Evolutionary conservation across 2,888 invertebrate species (phyloP).

Genomic region (Cephus runcator): DNA sequence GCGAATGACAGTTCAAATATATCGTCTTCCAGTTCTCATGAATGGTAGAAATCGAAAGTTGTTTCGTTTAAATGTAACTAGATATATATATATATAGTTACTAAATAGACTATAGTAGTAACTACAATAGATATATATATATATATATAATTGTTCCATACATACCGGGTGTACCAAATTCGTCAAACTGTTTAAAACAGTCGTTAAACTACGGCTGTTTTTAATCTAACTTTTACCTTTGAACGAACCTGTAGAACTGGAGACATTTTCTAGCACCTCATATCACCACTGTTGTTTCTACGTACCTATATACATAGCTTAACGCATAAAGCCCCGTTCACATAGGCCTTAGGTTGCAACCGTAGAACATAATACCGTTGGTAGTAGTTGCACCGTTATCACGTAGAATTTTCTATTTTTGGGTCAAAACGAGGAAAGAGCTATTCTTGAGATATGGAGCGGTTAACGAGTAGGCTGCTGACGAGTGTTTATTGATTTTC

Average conservation of each 20-base stretch:
- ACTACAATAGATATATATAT: no score
- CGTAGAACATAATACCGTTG: background rate
- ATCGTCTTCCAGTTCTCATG: background rate
- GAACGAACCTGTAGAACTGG: background rate
- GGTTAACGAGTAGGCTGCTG: background rate
- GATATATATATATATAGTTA: no score
- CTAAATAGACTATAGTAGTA: no score
- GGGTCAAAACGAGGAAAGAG: background rate
- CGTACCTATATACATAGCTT: background rate
- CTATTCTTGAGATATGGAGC: background rate
- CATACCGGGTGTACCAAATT: background rate
- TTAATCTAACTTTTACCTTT: background rate
- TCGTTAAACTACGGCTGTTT: background rate
- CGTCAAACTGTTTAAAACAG: background rate
- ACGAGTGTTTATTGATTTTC: constrained; percentile 20
- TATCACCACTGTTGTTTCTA: background rate
- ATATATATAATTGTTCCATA: no score
- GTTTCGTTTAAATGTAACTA: background rate
- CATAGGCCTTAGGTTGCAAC: background rate
- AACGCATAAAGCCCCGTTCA: background rate
- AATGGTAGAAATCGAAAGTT: background rate
- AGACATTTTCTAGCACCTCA: background rate
- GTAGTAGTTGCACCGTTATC: background rate
- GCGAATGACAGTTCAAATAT: background rate
- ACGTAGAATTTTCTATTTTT: background rate